Base-by-base conservation (phyloP, 2,797 vertebrate species). In the Scarus forsteni region DNA sequence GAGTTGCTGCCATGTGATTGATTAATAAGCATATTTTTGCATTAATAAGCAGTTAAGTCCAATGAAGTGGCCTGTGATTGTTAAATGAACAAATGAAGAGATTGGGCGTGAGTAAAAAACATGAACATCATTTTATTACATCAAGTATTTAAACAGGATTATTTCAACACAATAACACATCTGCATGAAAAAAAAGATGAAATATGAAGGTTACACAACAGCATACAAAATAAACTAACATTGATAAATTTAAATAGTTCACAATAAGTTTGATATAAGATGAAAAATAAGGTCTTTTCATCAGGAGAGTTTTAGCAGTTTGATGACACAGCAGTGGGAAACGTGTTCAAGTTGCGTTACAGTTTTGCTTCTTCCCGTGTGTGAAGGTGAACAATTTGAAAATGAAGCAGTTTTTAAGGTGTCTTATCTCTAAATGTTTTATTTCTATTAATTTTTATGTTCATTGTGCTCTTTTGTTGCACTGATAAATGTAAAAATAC, bases 171-270 rank as follows among this genome's bases (percentile, higher is more conserved):
- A 86, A 71, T 84, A 84, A 86, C 85, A 92, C 86, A 77, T 84
- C 87, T 86, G 70, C 85, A 81, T 75, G 76, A 86, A 70, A 83
- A 82, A 66, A 82, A 48, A 61, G 79, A 76, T 75, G 84, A 92
- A 91, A 85, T 89, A 88, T 86, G 79, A 92, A 90, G 87, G 80
- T 89, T 93, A 94, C 92, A 90, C 85, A 84, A 89, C 77, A 85
- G 80, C 80, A 79, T 91, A 93, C 85, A 89, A 86, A 84, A 91
- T 83, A 87, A 92, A 91, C 88, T 92, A 86, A 81, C 88, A 66
- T 73, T 84, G 80, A 90, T 90, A 81, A 50, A 12, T 87, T 93
- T 94, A 95, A 95, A 95, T 94, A 95, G 86, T 88, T 84, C 88
- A 94, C 92, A 89, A 89, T 88, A 89, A 67, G 68, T 83, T 88